Percentiles rank a stretch among this genome's conserved stretches.
These are phyloP conservation scores for Anolis carolinensis DNA, from an alignment of 2,113 vertebrate genomes.

Conservation along the genomic window DNA sequence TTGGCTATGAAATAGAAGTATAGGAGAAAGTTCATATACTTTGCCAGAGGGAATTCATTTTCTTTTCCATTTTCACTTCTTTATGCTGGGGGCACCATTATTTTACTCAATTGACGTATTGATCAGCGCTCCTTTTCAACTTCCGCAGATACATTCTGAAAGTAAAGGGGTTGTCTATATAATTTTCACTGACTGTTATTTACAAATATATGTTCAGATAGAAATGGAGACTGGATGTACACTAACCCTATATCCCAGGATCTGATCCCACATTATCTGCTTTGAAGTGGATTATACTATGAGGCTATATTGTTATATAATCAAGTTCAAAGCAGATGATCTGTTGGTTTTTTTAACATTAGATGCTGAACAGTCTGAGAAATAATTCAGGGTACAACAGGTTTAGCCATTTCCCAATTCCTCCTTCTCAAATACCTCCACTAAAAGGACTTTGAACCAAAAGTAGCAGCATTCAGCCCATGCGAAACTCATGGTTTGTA, in stretches of 20 bases:
- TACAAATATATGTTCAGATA: background rate
- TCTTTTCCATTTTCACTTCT: slow-evolving; percentile 15
- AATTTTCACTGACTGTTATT: background rate
- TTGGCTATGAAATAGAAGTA: slow-evolving; percentile 1
- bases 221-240: background rate
- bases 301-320: too few relatives aligned
- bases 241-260: too few relatives aligned
- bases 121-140: slow-evolving; percentile 1
- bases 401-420: background rate
- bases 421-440: background rate
- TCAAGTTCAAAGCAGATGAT: too few relatives aligned
- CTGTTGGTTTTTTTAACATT: background rate
- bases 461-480: too few relatives aligned
- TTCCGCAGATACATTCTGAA: background rate
- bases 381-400: background rate
- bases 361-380: background rate
- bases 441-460: background rate
- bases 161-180: slow-evolving; percentile 17
- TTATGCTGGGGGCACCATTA: background rate
- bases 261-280: too few relatives aligned
- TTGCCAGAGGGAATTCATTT: accelerated
- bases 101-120: background rate
- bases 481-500: background rate
- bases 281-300: too few relatives aligned
- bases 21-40: background rate